Percentiles rank a stretch among this genome's conserved stretches.
Evolutionary conservation across 1,140 invertebrate species (phyloP).

Genomic region (Drosophila tropicalis): DNA sequence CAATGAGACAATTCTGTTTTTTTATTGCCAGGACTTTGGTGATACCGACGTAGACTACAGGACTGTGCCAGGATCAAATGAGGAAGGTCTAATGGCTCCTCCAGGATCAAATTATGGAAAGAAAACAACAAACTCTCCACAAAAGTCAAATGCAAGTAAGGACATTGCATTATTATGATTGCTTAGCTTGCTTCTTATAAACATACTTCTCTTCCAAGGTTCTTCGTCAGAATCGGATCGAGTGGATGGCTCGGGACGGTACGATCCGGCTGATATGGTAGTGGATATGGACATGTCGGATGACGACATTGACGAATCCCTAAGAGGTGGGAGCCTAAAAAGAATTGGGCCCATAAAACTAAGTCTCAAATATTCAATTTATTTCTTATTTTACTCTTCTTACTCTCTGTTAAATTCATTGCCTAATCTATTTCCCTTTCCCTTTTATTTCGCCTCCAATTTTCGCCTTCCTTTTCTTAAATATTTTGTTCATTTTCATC

Average conservation of each 20-base stretch:
- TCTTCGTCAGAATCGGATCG: constrained; percentile 75
- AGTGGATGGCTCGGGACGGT: constrained; percentile 68
- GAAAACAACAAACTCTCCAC: constrained; percentile 71
- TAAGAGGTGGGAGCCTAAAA: constrained; percentile 59
- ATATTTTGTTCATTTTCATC: neutral
- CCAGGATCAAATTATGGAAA: constrained; percentile 49
- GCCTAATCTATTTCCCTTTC: neutral
- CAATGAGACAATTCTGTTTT: neutral
- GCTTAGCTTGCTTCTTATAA: neutral
- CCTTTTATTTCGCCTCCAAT: no score
- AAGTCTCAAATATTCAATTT: neutral
- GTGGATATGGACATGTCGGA: constrained; percentile 90
- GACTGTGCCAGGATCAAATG: constrained; percentile 33
- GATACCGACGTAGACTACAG: constrained; percentile 72
- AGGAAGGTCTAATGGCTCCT: constrained; percentile 64
- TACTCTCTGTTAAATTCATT: neutral
- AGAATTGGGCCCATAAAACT: neutral
- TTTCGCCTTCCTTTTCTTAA: neutral
- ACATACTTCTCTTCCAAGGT: constrained; percentile 35
- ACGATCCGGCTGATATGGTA: constrained; percentile 85
- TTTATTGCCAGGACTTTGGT: constrained; percentile 51
- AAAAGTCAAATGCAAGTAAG: constrained; percentile 83
- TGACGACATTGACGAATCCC: constrained; percentile 84
- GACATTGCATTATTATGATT: no score
- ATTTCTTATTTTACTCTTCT: neutral